Conservation (phyloP, 2,888 invertebrate genomes). For the Meloe dianella region DNA sequence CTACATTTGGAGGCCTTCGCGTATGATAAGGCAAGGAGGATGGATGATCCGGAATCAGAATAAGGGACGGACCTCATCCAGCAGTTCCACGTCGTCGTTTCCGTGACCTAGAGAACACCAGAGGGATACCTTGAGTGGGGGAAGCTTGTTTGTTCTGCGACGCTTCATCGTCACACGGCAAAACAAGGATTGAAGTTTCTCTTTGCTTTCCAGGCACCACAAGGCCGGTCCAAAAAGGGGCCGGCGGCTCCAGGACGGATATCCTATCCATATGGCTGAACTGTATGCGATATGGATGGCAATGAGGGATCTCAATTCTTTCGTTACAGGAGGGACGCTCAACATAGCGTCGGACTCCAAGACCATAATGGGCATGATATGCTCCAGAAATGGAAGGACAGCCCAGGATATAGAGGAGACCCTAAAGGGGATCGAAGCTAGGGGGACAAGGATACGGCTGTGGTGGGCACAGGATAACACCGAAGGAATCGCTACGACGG, state of each 20-base stretch:
- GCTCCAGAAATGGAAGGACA: conserved; percentile 11
- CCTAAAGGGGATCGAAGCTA: not conserved
- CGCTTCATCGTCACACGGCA: not conserved
- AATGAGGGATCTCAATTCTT: not conserved
- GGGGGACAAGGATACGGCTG: conserved; percentile 7
- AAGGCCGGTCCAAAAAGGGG: not conserved
- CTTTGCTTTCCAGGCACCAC: not conserved
- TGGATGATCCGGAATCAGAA: not conserved
- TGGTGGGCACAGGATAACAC: conserved; percentile 22
- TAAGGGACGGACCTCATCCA: conserved; percentile 14
- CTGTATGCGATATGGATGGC: conserved; percentile 20
- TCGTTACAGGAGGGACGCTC: not conserved
- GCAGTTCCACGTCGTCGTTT: not conserved
- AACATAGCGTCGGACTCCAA: conserved; percentile 24
- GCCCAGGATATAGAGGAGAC: conserved; percentile 5
- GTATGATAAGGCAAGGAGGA: not conserved
- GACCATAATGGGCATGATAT: conserved; percentile 20
- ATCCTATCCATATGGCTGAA: conserved; percentile 24
- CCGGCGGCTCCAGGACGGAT: conserved; percentile 1
- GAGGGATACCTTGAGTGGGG: not conserved
- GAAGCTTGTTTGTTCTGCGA: not conserved
- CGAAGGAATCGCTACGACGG: not conserved
- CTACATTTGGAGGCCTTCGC: conserved; percentile 18
- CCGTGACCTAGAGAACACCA: not conserved
- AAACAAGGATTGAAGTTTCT: not conserved